Evolutionary conservation across 2,113 vertebrate species (phyloP).

Genomic region (Atractosteus spatula): DNA sequence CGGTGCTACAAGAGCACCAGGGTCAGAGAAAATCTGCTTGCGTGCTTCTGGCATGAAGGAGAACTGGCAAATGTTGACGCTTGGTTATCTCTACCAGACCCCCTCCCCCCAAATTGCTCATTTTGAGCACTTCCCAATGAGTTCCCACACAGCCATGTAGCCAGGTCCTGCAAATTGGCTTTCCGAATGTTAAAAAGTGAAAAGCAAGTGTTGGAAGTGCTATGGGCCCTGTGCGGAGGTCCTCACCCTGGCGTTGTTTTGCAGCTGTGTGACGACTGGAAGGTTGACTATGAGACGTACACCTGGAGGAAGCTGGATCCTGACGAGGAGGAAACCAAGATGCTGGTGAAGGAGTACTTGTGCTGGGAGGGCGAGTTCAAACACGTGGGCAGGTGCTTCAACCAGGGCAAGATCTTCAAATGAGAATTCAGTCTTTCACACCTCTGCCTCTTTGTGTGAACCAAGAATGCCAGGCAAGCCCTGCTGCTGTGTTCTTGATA

Average conservation of each 20-base stretch:
- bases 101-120: too few relatives aligned
- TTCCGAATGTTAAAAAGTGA: too few relatives aligned
- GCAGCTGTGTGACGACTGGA: constrained; percentile 24
- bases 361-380: constrained; percentile 20
- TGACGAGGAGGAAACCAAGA: constrained; percentile 14
- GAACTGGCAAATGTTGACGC: too few relatives aligned
- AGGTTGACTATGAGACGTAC: constrained; percentile 18
- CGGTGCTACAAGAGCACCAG: too few relatives aligned
- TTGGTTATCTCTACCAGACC: too few relatives aligned
- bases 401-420: constrained; percentile 28
- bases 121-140: too few relatives aligned
- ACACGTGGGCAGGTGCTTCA: constrained; percentile 24
- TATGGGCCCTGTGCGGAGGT: background rate
- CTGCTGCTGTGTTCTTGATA: too few relatives aligned
- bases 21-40: too few relatives aligned
- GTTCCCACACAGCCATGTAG: too few relatives aligned
- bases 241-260: background rate
- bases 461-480: too few relatives aligned
- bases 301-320: constrained; percentile 26
- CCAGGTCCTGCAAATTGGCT: too few relatives aligned
- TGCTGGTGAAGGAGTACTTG: constrained; percentile 23
- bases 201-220: background rate
- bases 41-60: too few relatives aligned
- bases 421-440: background rate
- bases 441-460: background rate